Evolutionary conservation across 2,797 vertebrate species (phyloP), one percentile per base, ranked within the genome.

Genomic region (Morelia viridis): DNA sequence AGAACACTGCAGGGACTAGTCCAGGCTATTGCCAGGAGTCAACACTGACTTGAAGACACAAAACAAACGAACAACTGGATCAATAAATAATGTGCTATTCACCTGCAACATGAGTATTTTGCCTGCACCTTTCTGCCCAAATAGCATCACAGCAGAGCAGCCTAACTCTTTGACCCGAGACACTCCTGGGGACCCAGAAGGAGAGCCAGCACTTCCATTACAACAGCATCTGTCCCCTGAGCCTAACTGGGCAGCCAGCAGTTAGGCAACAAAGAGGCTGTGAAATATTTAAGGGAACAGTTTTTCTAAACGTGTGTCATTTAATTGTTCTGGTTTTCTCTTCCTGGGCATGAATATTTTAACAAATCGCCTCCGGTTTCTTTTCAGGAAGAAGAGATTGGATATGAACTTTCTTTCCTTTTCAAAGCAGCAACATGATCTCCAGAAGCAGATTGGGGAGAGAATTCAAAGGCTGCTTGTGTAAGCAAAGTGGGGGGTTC

Each of bases 241-340:
- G 85, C 89, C 86, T 93, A 11, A 62, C 6, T 83, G 90, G 89
- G 58, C 4, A 0, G 35, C 88, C 71, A 65, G 71, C 90, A 95
- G 94, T 0, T 6, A 93, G 87, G 89, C 90, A 95, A 94, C 95
- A 96, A 96, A 96, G 88, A 88, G 65, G 91, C 94, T 87, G 93
- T 96, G 94, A 96, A 96, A 96, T 96, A 95, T 96, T 97, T 2
- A 96, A 88, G 89, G 65, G 83, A 65, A 87, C 9, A 92, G 92
- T 93, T 93, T 96, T 91, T 95, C 93, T 90, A 94, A 95, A 96
- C 0, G 0, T 91, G 2, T 96, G 95, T 94, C 92, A 90, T 93
- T 94, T 96, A 96, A 96, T 96, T 96, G 95, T 91, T 96, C 88
- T 28, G 94, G 95, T 94, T 94, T 96, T 94, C 93, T 93, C 90